Percentiles rank a stretch among this genome's conserved stretches.
These are phyloP conservation scores for Lampris megalopsis DNA, from an alignment of 2,113 vertebrate genomes.

Conservation along the genomic window DNA sequence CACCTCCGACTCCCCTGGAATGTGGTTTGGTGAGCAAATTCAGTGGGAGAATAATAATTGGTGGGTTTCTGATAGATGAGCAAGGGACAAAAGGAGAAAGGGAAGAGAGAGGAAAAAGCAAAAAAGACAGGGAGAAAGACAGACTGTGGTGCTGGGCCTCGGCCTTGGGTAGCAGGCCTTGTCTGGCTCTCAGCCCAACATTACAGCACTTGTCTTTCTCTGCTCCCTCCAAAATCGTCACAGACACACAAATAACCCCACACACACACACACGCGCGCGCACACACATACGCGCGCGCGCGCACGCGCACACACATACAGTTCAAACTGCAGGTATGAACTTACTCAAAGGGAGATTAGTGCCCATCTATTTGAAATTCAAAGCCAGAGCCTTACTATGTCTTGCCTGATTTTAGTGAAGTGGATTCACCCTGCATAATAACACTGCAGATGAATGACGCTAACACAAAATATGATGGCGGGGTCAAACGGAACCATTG, in stretches of 20 bases:
- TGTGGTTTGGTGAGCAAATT: conserved; percentile 12
- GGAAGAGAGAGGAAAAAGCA: not conserved
- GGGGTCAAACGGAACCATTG: conserved; percentile 4
- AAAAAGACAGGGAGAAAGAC: conserved; percentile 23
- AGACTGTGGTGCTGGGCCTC: conserved; percentile 57
- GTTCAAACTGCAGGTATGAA: conserved; percentile 47
- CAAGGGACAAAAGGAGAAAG: not conserved
- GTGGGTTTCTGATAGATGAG: conserved; percentile 33
- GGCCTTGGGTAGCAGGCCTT: conserved; percentile 74
- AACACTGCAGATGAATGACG: conserved; percentile 6
- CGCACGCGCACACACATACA: conserved; percentile 40
- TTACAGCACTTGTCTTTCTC: conserved; percentile 63
- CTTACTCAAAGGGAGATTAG: conserved; percentile 19
- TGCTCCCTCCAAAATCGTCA: conserved; percentile 63
- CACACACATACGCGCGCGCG: conserved; percentile 19
- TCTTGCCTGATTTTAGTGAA: conserved; percentile 41
- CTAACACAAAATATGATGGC: conserved; percentile 19
- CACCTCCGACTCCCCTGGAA: not conserved
- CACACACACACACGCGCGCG: conserved; percentile 32
- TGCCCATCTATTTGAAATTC: conserved; percentile 37
- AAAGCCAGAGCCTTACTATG: conserved; percentile 25
- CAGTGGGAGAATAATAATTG: not conserved
- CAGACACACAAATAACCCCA: conserved; percentile 40
- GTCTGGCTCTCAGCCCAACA: conserved; percentile 77
- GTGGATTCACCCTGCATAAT: conserved; percentile 38